phyloP scores from a whole-genome alignment of 2,113 vertebrate genomes.

The Cyanoliseus patagonus region DNA sequence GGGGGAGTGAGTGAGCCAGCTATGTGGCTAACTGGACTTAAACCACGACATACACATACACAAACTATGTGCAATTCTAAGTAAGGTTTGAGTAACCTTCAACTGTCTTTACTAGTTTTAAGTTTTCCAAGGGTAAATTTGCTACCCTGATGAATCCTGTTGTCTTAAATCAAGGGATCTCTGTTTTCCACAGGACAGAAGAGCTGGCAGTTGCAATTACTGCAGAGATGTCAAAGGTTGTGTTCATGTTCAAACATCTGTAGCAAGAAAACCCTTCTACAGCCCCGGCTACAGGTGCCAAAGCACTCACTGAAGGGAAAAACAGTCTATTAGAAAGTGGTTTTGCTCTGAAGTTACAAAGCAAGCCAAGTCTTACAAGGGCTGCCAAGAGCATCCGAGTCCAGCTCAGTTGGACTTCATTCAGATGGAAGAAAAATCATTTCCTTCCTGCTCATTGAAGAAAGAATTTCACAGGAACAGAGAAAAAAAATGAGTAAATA shows the following conservation, averaged over 20 bases:
- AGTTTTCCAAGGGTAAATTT: background rate
- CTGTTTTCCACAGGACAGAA: background rate
- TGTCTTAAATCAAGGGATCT: background rate
- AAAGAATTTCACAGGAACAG: background rate
- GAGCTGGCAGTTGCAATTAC: background rate
- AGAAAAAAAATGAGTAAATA: background rate
- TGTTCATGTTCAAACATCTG: background rate
- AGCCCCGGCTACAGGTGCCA: background rate
- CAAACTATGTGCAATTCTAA: background rate
- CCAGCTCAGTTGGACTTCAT: background rate
- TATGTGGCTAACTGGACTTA: too few relatives aligned
- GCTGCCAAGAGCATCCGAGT: slow-evolving; percentile 27
- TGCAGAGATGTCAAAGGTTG: background rate
- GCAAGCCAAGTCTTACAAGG: background rate
- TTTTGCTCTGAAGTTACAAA: slow-evolving; percentile 3
- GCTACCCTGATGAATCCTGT: background rate
- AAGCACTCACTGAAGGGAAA: background rate
- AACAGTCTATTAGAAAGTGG: slow-evolving; percentile 20
- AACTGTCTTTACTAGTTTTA: background rate
- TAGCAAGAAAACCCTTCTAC: background rate
- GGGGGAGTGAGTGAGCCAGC: too few relatives aligned
- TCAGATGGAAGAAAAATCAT: background rate
- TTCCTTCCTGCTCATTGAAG: slow-evolving; percentile 13
- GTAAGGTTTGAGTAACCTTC: background rate
- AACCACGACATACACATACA: background rate